Percentiles rank a stretch among this genome's conserved stretches.
These are phyloP conservation scores for Neogale vison DNA, from an alignment of 2,113 vertebrate species.

Conservation along the genomic window DNA sequence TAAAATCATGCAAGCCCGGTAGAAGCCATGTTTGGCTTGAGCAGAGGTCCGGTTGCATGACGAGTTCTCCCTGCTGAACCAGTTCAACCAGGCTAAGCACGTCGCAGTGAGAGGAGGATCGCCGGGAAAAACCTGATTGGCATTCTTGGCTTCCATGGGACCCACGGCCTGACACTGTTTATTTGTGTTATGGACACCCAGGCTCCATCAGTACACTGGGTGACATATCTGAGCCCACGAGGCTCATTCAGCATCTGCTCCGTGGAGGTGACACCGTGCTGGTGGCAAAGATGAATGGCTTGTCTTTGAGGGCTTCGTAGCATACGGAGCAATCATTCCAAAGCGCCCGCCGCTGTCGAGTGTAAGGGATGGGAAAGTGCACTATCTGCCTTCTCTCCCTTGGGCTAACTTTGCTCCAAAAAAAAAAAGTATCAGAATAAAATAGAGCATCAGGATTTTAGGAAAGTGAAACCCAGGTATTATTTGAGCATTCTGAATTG, in stretches of 20 bases:
- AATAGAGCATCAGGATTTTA: not conserved
- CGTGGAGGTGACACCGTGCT: fast-evolving
- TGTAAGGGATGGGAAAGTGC: no score
- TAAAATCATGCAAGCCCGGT: not conserved
- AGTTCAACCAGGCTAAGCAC: no score
- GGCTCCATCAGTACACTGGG: fast-evolving
- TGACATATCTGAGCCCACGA: fast-evolving
- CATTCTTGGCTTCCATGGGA: not conserved
- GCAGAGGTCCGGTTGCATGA: no score
- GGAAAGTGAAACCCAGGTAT: not conserved
- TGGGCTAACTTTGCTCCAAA: not conserved
- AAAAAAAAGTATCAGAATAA: not conserved
- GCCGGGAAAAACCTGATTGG: fast-evolving
- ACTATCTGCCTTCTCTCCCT: not conserved
- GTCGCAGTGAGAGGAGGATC: fast-evolving
- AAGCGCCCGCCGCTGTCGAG: fast-evolving
- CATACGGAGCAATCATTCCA: not conserved
- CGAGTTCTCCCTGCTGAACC: not conserved
- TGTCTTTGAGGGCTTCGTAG: not conserved
- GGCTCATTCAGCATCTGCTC: not conserved
- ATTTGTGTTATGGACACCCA: fast-evolving
- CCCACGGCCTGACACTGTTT: fast-evolving
- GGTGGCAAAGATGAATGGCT: fast-evolving
- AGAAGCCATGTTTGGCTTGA: not conserved
- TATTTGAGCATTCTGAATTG: not conserved